phyloP scores from a whole-genome alignment of 2,113 vertebrate genomes.

The Etheostoma cragini region DNA sequence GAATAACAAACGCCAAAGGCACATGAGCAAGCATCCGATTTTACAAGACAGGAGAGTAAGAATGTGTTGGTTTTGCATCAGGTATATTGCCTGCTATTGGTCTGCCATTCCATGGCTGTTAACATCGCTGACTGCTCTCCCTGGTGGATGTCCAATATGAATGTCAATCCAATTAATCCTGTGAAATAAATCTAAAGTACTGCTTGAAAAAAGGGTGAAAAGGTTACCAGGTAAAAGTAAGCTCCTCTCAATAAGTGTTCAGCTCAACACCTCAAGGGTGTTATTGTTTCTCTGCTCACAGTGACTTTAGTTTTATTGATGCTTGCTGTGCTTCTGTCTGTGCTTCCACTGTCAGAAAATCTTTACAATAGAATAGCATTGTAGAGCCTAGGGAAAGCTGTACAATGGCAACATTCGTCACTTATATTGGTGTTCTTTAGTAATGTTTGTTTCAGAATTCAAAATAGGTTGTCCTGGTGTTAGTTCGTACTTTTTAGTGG shows the following conservation, averaged over 20 bases:
- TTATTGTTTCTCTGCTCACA: slow-evolving; percentile 23
- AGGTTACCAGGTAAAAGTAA: neutral
- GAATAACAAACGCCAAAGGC: too few species aligned
- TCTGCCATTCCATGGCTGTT: slow-evolving; percentile 13
- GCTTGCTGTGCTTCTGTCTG: slow-evolving; percentile 22
- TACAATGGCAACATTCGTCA: slow-evolving; percentile 9
- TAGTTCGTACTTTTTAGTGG: neutral
- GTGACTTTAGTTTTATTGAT: slow-evolving; percentile 40
- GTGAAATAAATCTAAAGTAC: slow-evolving; percentile 29
- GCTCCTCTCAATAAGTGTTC: neutral
- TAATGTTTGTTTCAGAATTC: slow-evolving; percentile 28
- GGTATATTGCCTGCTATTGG: neutral
- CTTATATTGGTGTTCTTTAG: slow-evolving; percentile 9
- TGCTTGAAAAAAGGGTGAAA: neutral
- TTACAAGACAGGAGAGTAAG: too few species aligned
- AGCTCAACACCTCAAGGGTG: slow-evolving; percentile 3
- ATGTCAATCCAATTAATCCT: slow-evolving; percentile 36
- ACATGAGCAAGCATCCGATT: too few species aligned
- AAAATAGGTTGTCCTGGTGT: slow-evolving; percentile 1
- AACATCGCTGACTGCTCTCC: slow-evolving; percentile 34
- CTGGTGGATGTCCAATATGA: slow-evolving; percentile 24
- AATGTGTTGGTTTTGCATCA: neutral
- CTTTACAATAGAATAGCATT: slow-evolving; percentile 2
- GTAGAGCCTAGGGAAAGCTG: neutral
- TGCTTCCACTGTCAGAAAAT: slow-evolving; percentile 7